Evolutionary conservation across 2,888 invertebrate species (phyloP), one percentile per base, ranked within the genome.

Genomic region (Acanthosoma haemorrhoidale): DNA sequence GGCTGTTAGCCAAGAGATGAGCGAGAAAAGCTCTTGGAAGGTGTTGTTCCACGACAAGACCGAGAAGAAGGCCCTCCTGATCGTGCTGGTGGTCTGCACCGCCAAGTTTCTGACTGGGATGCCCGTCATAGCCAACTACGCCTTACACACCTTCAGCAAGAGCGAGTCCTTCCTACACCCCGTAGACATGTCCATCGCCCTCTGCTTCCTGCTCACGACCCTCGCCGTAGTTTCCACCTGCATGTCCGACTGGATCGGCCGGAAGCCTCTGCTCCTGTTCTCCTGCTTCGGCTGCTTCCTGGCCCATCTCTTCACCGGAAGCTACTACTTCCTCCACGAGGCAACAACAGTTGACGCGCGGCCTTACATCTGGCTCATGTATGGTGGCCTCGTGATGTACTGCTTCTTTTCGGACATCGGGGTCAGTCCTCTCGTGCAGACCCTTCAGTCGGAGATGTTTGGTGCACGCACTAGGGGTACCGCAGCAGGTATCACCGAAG

Each of bases 371-470:
- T 74, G 74, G 74, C 25, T n/a, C 5, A 21, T 71, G 39, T 73
- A 73, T 38, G 4, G 71, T 31, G 39, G 71, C 6, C 16, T 75
- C 1, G 69, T 66, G 1, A 66, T 68, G 9, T 75, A 73, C 38
- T 73, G 69, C 43, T 58, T 75, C 13, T 67, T 74, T 6, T 73
- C 72, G n/a, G 71, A 72, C 29, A 68, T 73, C 32, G 75, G 75
- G 1, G 36, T 75, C 2, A 73, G 74, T 15, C 74, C 75, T 3
- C 69, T 75, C 13, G 43, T 75, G 34, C 73, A 75, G 36, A 74
- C 75, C 8, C 59, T 76, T 32, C 75, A 75, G 70, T 72, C 74
- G 8, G 76, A 75, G 59, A 70, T 74, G 60, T 76, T 76, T 66
- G 74, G 74, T 1, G 73, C 75, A 6, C 72, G 74, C 70, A 75